Percentiles rank a stretch among this genome's conserved stretches.
Conservation (phyloP, 2,113 vertebrate species). For the Ptyas mucosa region DNA sequence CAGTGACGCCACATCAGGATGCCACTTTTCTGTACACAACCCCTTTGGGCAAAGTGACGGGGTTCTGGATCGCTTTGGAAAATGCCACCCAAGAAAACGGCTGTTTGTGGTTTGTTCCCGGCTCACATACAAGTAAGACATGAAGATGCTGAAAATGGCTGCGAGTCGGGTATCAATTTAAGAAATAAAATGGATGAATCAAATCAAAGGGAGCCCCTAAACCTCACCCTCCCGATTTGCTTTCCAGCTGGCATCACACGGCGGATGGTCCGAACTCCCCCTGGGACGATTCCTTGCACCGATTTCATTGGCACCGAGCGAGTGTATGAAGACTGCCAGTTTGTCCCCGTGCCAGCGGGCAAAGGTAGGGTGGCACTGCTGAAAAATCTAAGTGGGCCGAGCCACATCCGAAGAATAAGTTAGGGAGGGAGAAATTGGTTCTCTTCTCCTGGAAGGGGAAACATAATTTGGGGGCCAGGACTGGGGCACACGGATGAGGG, state of each 20-base stretch:
- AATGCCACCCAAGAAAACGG: constrained; percentile 83
- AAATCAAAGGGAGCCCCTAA: not conserved
- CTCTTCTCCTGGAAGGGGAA: not conserved
- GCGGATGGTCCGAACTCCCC: constrained; percentile 80
- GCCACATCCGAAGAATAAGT: not conserved
- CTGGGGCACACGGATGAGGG: not conserved
- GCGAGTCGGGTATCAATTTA: not conserved
- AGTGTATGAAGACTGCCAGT: constrained; percentile 66
- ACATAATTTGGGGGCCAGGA: not conserved
- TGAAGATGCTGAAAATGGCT: not conserved
- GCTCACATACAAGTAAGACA: constrained; percentile 84
- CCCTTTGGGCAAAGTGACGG: constrained; percentile 85
- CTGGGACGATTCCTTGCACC: constrained; percentile 70
- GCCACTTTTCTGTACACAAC: constrained; percentile 91
- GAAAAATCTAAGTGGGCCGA: not conserved
- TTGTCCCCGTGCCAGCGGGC: constrained; percentile 75
- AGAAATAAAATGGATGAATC: not conserved
- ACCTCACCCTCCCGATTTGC: not conserved
- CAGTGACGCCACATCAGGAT: constrained; percentile 90
- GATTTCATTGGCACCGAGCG: constrained; percentile 81
- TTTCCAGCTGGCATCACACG: constrained; percentile 78
- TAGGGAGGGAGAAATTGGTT: not conserved
- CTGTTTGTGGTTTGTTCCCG: constrained; percentile 94
- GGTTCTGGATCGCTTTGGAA: constrained; percentile 90
- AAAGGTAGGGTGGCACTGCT: constrained; percentile 75